Evolutionary conservation across 1,140 invertebrate genomes (phyloP).

Genomic region (Wiebesia pumilae): DNA sequence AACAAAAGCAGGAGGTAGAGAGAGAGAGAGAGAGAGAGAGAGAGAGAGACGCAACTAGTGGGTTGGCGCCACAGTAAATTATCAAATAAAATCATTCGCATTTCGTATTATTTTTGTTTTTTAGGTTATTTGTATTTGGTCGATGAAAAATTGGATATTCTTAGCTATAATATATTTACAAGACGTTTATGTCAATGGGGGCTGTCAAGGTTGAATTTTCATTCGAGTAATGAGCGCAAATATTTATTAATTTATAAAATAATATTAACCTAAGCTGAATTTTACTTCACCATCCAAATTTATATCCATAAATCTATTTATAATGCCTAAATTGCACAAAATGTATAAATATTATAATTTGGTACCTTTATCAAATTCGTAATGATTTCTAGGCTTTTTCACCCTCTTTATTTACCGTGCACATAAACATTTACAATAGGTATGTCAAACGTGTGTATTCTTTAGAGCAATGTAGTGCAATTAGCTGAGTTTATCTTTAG

Average conservation of each 20-base stretch:
- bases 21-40: neutral
- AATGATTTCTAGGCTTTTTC: too few species aligned
- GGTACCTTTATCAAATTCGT: too few species aligned
- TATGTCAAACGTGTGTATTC: too few species aligned
- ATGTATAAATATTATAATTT: too few species aligned
- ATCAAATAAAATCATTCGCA: neutral
- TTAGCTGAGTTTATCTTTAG: neutral
- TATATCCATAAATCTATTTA: too few species aligned
- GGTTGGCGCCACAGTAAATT: constrained; percentile 17
- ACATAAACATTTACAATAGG: too few species aligned
- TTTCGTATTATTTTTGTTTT: neutral
- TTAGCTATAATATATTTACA: neutral
- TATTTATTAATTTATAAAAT: neutral
- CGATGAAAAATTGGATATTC: neutral
- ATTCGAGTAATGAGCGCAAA: neutral
- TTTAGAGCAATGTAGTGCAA: neutral
- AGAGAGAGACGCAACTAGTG: neutral
- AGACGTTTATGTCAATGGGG: neutral
- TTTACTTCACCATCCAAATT: too few species aligned
- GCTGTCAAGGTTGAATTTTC: neutral
- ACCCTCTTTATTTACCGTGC: too few species aligned
- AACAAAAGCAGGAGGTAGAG: neutral
- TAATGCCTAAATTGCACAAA: too few species aligned
- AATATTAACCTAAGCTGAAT: too few species aligned
- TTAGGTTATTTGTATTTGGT: neutral